These are phyloP conservation scores for Octonoba sinensis DNA, from an alignment of 2,888 invertebrate species.

Conservation along the genomic window DNA sequence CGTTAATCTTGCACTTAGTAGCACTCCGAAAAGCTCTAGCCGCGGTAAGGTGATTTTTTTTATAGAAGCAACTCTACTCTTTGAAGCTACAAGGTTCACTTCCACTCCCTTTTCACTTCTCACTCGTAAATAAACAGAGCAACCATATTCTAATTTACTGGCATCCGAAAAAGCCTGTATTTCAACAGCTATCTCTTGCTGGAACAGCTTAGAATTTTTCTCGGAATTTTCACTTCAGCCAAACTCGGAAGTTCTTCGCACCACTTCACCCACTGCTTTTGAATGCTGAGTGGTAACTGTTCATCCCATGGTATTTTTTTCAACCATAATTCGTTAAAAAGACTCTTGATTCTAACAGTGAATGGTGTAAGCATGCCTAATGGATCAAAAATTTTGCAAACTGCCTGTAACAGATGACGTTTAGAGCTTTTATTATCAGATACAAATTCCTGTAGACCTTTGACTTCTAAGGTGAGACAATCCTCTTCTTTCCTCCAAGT, in stretches of 20 bases:
- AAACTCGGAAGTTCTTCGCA: neutral
- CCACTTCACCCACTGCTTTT: neutral
- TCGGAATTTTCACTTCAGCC: slow-evolving; percentile 5
- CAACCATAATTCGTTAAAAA: no score
- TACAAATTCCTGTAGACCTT: neutral
- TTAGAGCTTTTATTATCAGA: no score
- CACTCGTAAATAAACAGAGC: neutral
- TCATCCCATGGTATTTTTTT: slow-evolving; percentile 1
- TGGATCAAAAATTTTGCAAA: no score
- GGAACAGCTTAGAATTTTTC: neutral
- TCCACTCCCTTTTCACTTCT: neutral
- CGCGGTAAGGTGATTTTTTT: neutral
- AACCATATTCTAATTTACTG: neutral
- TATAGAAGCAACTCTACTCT: neutral
- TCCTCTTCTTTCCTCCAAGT: neutral
- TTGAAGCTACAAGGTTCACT: no score
- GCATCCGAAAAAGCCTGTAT: neutral
- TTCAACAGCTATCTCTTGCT: neutral
- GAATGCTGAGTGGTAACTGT: neutral
- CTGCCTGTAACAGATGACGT: no score
- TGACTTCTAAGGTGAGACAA: neutral
- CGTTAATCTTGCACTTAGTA: neutral
- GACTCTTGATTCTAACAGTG: no score
- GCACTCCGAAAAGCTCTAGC: slow-evolving; percentile 3
- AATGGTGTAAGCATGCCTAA: no score